Conservation (phyloP, 92 coral and sea anemone species). For the Porites cylindrica region DNA sequence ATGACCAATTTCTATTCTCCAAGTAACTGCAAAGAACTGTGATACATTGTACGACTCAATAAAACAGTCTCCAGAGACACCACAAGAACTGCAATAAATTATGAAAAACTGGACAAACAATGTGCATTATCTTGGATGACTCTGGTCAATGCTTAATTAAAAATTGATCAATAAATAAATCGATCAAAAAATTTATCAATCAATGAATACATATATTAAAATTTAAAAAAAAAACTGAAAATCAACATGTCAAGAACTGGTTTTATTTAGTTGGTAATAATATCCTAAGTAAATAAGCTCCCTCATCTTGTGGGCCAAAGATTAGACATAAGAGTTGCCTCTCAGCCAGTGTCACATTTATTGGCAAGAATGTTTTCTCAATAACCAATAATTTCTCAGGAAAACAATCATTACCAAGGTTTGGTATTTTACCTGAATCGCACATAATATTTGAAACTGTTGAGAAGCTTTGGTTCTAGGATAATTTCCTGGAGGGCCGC, state of each 20-base stretch:
- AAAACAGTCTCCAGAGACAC: no score
- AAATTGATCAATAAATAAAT: not conserved
- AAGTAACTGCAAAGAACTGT: slow-evolving; percentile 3
- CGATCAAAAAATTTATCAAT: no score
- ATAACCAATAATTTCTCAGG: slow-evolving; percentile 5
- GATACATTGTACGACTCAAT: no score
- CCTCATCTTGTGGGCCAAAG: not conserved
- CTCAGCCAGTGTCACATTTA: slow-evolving; percentile 17
- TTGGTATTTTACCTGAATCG: slow-evolving; percentile 3
- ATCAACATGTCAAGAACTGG: not conserved
- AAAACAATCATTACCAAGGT: not conserved
- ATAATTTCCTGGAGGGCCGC: not conserved
- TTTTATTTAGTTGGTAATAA: slow-evolving; percentile 5
- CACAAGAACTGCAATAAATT: no score
- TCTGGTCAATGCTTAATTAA: slow-evolving; percentile 8
- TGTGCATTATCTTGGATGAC: no score
- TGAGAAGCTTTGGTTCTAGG: slow-evolving; percentile 6
- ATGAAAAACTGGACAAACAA: no score
- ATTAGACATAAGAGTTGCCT: slow-evolving; percentile 11
- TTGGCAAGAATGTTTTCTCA: not conserved
- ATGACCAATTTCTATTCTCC: slow-evolving; percentile 14
- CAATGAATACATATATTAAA: no score
- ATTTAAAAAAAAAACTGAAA: no score
- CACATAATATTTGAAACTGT: slow-evolving; percentile 4
- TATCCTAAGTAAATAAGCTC: slow-evolving; percentile 10